These are phyloP conservation scores for Drosophila navojoa DNA, from an alignment of 1,140 invertebrate species.

Conservation along the genomic window DNA sequence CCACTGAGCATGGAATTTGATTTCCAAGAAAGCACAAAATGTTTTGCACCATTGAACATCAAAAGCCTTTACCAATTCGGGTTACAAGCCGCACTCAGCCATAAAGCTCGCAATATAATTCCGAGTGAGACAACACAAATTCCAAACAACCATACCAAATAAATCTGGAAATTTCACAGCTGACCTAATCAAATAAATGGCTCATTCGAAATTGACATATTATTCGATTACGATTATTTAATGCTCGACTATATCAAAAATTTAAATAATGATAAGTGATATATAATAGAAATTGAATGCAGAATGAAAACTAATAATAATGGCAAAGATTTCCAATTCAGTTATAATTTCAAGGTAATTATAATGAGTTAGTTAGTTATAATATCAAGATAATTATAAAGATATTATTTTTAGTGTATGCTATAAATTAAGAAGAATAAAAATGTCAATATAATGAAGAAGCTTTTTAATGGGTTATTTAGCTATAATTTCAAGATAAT, in stretches of 20 bases:
- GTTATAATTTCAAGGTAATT: too few relatives aligned
- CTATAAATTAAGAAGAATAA: too few relatives aligned
- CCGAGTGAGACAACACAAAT: background rate
- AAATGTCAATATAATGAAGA: too few relatives aligned
- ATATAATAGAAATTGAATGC: too few relatives aligned
- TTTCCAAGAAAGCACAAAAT: constrained; percentile 19
- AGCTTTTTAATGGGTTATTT: too few relatives aligned
- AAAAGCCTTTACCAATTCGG: constrained; percentile 28
- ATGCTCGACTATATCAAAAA: background rate
- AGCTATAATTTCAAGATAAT: too few relatives aligned
- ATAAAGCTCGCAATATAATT: constrained; percentile 20
- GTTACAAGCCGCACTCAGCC: constrained; percentile 13
- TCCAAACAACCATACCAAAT: background rate
- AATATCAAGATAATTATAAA: too few relatives aligned
- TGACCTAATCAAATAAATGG: background rate
- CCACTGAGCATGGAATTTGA: constrained; percentile 17
- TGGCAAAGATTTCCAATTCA: too few relatives aligned
- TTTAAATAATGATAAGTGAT: too few relatives aligned
- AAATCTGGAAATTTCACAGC: background rate
- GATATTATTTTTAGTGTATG: too few relatives aligned
- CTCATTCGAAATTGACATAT: background rate
- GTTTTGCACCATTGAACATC: constrained; percentile 17
- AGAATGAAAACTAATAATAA: too few relatives aligned
- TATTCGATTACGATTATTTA: background rate
- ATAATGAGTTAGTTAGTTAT: too few relatives aligned